Evolutionary conservation across 2,797 vertebrate species (phyloP), one percentile per base, ranked within the genome.

Genomic region (Enteromius thamalakanensis): DNA sequence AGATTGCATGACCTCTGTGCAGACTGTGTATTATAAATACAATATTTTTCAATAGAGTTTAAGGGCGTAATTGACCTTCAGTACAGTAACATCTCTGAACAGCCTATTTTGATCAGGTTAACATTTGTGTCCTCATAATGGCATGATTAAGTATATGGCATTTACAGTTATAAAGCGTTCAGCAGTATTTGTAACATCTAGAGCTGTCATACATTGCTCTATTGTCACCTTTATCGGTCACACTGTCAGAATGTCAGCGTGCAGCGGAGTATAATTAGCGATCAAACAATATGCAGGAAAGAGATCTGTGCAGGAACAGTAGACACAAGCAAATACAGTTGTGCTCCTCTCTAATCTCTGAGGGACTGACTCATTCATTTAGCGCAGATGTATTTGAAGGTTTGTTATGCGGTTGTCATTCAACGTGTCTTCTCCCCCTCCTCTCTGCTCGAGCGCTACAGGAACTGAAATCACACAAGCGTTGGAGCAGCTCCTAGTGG

Each of bases 401-500:
- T 42, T 72, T 70, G 29, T 60, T 55, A 53, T 65, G 62, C 65
- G 53, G 53, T 83, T 83, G 79, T 81, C 62, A 69, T 86, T 82
- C 82, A 76, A 37, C 21, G 23, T 65, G 62, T 79, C 62, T 76
- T 58, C 51, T 74, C 79, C 71, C 32, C 80, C 15, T 19, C 23
- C 47, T 42, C 26, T 32, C 45, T 15, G 19, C 12, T 40, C 34
- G 15, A 71, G 42, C 58, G 45, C 65, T 45, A 76, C 75, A 58
- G 42, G 62, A 79, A 68, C 65, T 47, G 86, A 80, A 81, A 79
- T 62, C 75, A 86, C 86, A 82, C 86, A 84, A 82, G 86, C 78
- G 68, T 76, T 76, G 80, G 86, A 87, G 89, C 87, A 82, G 84
- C 88, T 87, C 88, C 86, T 89, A 86, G 88, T 88, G 87, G 87